Base-by-base conservation (phyloP, 2,888 invertebrate genomes). In the Sylvicola fuscatus region DNA sequence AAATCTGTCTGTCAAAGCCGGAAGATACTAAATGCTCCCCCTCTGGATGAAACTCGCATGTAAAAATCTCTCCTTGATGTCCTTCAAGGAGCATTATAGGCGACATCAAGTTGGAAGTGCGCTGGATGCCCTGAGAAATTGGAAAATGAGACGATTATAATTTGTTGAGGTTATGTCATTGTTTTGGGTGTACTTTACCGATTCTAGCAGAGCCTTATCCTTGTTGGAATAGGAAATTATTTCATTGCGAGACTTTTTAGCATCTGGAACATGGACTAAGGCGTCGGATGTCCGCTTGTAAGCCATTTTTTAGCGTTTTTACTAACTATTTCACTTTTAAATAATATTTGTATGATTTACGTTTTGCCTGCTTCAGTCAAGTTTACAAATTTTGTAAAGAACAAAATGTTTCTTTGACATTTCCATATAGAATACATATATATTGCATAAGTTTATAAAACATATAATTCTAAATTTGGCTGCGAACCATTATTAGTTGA, bases 31-130 rank as follows among this genome's bases (percentile, higher is more conserved):
- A 58, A 51, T 90, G 78, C 47, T 86, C 80, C 3, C 98, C 98
- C 52, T 97, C 93, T 0, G 93, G 93, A 53, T 95, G 92, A 56
- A 98, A 98, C 56, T 86, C 83, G 6, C 80, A 66, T 3, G 81
- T 70, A 53, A 89, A 93, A 46, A 99, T 79, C 57, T 99, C 98
- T 8, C 93, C 95, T 53, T 89, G 86, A 53, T 99, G 98, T 0
- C 95, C 98, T 50, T 90, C 86, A 35, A 98, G 59, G 28, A 89
- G 63, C 92, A 97, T 95, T 38, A 95, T 95, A 1, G 95, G 93
- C 1, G 92, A 78, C 52, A 79, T 69, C 2, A 98, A 64, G 44
- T 74, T 81, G 0, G 93, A 93, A 10, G 90, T 89, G 40, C 95
- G 64, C 28, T 74, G 72, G 21, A 79, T 72, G 46, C 76, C 66